Base-by-base conservation (phyloP, 2,113 vertebrate species). In the Rhizomys pruinosus region DNA sequence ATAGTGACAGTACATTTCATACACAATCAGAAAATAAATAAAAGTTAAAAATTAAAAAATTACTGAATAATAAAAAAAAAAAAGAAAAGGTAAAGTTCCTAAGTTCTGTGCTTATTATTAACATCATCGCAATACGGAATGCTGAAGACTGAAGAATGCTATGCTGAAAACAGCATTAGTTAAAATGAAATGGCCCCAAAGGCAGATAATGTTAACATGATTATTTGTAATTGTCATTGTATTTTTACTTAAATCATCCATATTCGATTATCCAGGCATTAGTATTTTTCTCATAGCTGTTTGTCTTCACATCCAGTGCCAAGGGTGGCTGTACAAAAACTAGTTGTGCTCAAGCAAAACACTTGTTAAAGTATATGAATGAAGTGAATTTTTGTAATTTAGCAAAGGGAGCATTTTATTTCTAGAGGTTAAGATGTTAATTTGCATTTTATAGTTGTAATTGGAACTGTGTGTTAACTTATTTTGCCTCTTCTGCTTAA, bases 121-220 rank as follows among this genome's bases (percentile, higher is more conserved):
- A 57, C n/a, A n/a, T 37, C 84, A 37, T n/a, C n/a, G 34, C 87
- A 64, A 68, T 44, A 25, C 34, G 17, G 44, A n/a, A n/a, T 85
- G 32, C 72, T 64, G 32, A 23, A 73, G 12, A 71, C 42, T 90
- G 39, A 87, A 44, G 59, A n/a, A n/a, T n/a, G 27, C 29, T 32
- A 1, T 89, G 8, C 10, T 76, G 23, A 90, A 22, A 84, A 91
- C 92, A 92, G 81, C 59, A 92, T 42, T 37, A 87, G 17, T 92
- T 90, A 44, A 91, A 88, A 37, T 74, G 13, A 86, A 90, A 9
- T 63, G 2, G 42, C 81, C 17, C 47, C 86, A 72, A 84, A 72
- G 5, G 22, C 12, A 90, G 42, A 15, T 72, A 78, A 63, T 72
- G 73, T 57, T 64, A 72, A 47, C 78, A n/a, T 16, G n/a, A 69